phyloP scores from a whole-genome alignment of 2,797 vertebrate genomes.

The Sparidentex hasta region DNA sequence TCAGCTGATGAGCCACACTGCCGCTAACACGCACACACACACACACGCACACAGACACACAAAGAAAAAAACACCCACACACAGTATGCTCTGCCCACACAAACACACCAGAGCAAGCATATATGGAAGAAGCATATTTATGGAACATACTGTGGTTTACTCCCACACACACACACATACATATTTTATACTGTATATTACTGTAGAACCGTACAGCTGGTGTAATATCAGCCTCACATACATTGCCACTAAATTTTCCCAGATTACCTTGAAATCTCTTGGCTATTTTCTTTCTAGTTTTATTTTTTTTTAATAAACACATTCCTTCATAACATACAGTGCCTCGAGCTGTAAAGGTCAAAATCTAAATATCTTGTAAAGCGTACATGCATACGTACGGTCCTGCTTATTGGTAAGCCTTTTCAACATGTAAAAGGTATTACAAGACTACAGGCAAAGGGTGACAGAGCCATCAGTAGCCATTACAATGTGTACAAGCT shows the following conservation, averaged over 20 bases:
- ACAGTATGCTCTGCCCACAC: constrained; percentile 1
- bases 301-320: constrained; percentile 25
- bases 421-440: too few relatives aligned
- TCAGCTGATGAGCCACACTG: constrained; percentile 50
- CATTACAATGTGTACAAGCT: too few relatives aligned
- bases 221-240: constrained; percentile 4
- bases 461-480: too few relatives aligned
- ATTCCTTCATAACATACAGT: constrained; percentile 4
- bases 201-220: neutral
- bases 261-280: neutral
- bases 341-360: constrained; percentile 16
- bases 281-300: neutral
- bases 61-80: neutral
- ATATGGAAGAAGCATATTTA: constrained; percentile 30
- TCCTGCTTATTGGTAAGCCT: too few relatives aligned
- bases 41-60: neutral
- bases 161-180: neutral
- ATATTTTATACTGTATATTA: constrained; percentile 5
- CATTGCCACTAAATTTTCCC: neutral
- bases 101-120: constrained; percentile 1
- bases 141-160: constrained; percentile 6
- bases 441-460: too few relatives aligned
- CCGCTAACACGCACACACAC: neutral
- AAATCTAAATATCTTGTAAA: constrained; percentile 29
- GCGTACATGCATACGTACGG: too few relatives aligned